These are phyloP conservation scores for Sinonovacula constricta DNA, from an alignment of 1,140 invertebrate genomes.

Conservation along the genomic window DNA sequence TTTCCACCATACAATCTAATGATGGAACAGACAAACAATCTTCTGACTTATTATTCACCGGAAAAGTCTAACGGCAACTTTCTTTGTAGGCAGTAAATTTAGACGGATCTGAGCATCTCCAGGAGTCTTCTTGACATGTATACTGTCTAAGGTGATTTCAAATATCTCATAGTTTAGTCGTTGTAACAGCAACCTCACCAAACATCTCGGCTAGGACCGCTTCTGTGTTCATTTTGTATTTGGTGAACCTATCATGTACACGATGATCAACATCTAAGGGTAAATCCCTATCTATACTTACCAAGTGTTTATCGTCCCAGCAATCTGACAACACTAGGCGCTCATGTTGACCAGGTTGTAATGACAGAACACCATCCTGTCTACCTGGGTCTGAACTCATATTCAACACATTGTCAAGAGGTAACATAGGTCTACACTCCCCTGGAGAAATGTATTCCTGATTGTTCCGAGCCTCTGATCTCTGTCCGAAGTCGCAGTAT, in stretches of 20 bases:
- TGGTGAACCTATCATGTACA: not conserved
- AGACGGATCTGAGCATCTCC: not conserved
- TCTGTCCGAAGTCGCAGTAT: too few species aligned
- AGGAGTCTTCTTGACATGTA: not conserved
- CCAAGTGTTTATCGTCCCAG: too few species aligned
- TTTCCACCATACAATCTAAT: slow-evolving; percentile 10
- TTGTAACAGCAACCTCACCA: not conserved
- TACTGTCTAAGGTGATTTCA: not conserved
- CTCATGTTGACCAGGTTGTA: too few species aligned
- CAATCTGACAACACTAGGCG: too few species aligned
- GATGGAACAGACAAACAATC: slow-evolving; percentile 8
- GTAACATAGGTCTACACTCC: too few species aligned
- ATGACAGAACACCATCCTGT: too few species aligned
- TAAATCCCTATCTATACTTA: too few species aligned
- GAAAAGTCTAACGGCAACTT: slow-evolving; percentile 10
- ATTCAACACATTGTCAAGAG: too few species aligned
- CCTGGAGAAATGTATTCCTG: too few species aligned
- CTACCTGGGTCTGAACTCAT: too few species aligned
- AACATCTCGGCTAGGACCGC: not conserved
- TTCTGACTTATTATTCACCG: slow-evolving; percentile 17
- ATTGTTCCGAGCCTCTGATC: too few species aligned
- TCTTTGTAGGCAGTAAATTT: slow-evolving; percentile 12
- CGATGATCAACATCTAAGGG: too few species aligned
- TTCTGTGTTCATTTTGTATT: not conserved
- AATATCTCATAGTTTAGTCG: not conserved